These are phyloP conservation scores for Drosophila tanythrix DNA, from an alignment of 2,888 invertebrate species.

Conservation along the genomic window DNA sequence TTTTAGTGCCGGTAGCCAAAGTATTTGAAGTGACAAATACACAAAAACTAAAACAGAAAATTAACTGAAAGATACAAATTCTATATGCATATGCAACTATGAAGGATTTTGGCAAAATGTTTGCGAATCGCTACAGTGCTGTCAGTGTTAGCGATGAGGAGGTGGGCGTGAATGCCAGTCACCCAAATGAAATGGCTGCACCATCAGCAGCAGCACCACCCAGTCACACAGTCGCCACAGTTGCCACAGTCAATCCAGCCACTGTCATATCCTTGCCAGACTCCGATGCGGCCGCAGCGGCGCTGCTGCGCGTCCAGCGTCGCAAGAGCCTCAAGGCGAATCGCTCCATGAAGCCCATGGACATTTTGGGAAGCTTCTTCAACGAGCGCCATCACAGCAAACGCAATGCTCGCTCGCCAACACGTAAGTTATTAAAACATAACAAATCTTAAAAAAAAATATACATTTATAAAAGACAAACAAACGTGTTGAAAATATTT, in stretches of 20 bases:
- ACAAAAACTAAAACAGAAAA: background rate
- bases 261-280: constrained; percentile 40
- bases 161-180: constrained; percentile 36
- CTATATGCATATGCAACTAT: constrained; percentile 80
- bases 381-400: constrained; percentile 83
- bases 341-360: constrained; percentile 83
- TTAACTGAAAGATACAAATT: constrained; percentile 42
- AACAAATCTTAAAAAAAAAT: constrained; percentile 1
- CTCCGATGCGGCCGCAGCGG: constrained; percentile 38
- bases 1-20: constrained; percentile 26
- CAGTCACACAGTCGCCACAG: background rate
- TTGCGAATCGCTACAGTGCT: constrained; percentile 87
- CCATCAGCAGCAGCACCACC: background rate
- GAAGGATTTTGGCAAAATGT: constrained; percentile 88
- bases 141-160: constrained; percentile 85
- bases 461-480: background rate
- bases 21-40: constrained; percentile 11
- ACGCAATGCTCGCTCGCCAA: constrained; percentile 84
- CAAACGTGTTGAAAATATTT: background rate
- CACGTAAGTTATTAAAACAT: constrained; percentile 84
- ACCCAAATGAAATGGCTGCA: constrained; percentile 26
- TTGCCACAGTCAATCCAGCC: constrained; percentile 14
- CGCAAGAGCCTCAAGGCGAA: constrained; percentile 84
- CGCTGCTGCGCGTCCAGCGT: constrained; percentile 55
- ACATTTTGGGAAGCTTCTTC: constrained; percentile 85